Evolutionary conservation across 2,113 vertebrate species (phyloP), one percentile per base, ranked within the genome.

Genomic region (Pollachius pollachius): DNA sequence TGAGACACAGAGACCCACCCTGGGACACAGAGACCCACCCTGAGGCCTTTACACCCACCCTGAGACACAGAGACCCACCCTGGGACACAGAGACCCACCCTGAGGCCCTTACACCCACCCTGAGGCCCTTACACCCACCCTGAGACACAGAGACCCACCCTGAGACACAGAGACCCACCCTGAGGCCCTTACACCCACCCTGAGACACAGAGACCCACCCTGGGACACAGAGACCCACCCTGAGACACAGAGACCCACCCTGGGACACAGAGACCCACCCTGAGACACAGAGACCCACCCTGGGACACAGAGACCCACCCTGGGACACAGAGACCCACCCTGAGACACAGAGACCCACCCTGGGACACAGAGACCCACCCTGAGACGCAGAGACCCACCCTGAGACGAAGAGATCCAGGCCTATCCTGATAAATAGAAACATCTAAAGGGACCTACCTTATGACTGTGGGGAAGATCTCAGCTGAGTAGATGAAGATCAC

Each of bases 401-500:
- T 30, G 9, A 64, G 30, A 64, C 23, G 27, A 2, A 62, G 16
- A 27, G 21, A 11, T 19, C 54, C 17, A 21, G 59, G 13, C 0
- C 12, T 3, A 23, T 9, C n/a, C 21, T 61, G 60, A 62, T 23
- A 61, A 23, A 23, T 23, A 23, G 41, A 12, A 61, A 15, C 19
- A 12, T 19, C 19, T 11, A 25, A 19, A 1, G 23, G 19, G 3
- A 19, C 18, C 59, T 1, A 91, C 90, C 90, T 89, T 76, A 91
- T 81, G 1, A 92, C 85, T 3, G 91, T 90, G 3, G 91, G 90
- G 48, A 91, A 92, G 21, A 91, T 63, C 70, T 92, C 90, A 5
- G 90, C 89, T 25, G 90, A 90, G 70, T 91, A 92, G 59, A 92
- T 85, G 16, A 90, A 92, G 59, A 92, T 87, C 15, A 90, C 88